Conservation (phyloP, 2,888 invertebrate species). For the Latrodectus hesperus region DNA sequence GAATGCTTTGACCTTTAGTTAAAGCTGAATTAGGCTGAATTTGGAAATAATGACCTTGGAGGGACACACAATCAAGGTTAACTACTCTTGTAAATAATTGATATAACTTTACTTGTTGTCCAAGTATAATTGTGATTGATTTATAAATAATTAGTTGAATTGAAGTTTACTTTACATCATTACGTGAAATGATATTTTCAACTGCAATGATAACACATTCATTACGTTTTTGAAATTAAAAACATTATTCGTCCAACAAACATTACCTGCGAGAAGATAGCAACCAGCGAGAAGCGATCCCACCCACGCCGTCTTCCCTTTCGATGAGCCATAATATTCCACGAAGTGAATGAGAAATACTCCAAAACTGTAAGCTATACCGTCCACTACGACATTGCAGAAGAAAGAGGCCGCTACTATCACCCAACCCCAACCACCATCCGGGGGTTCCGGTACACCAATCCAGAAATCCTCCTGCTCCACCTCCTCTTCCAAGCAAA, state of each 20-base stretch:
- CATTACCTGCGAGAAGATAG: constrained; percentile 87
- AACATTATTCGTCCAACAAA: not conserved
- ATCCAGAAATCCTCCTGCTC: constrained; percentile 26
- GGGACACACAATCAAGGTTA: no score
- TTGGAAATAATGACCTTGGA: no score
- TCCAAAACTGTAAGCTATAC: constrained; percentile 97
- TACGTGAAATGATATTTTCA: no score
- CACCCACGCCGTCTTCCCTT: constrained; percentile 92
- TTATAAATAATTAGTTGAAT: no score
- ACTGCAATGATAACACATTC: no score
- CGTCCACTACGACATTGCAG: constrained; percentile 98
- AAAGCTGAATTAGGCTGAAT: no score
- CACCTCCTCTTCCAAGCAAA: constrained; percentile 16
- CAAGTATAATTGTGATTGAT: no score
- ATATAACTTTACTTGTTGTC: no score
- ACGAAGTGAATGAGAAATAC: constrained; percentile 90
- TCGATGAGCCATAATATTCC: constrained; percentile 86
- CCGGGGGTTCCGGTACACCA: constrained; percentile 70
- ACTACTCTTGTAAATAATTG: no score
- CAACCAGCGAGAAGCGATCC: constrained; percentile 96
- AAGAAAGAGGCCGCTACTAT: constrained; percentile 97
- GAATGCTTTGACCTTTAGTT: no score
- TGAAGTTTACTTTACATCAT: no score
- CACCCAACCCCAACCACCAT: constrained; percentile 89
- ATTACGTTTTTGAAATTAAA: no score